phyloP scores from a whole-genome alignment of 2,113 vertebrate species.

The Cygnus buccinator region DNA sequence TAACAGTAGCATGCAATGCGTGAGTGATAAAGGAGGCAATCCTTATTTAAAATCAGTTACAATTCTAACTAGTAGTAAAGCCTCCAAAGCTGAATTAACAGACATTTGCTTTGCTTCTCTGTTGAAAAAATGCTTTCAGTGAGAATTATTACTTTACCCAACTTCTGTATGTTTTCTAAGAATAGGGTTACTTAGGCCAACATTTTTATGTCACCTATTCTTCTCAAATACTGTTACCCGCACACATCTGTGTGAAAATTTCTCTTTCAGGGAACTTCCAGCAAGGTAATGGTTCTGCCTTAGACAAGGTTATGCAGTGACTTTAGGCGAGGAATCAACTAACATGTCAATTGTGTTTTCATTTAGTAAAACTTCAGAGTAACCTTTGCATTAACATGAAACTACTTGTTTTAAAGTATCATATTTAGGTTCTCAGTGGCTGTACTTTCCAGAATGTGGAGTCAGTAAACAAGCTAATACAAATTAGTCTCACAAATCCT shows the following conservation, averaged over 20 bases:
- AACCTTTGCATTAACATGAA: constrained; percentile 27
- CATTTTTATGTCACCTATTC: constrained; percentile 5
- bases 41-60: constrained; percentile 29
- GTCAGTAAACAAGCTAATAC: constrained; percentile 7
- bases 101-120: constrained; percentile 5
- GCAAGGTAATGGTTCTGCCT: not conserved
- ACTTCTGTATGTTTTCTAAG: constrained; percentile 34
- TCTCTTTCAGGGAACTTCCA: not conserved
- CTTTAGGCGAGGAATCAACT: not conserved
- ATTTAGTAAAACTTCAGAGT: constrained; percentile 17
- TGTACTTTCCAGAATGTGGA: constrained; percentile 26
- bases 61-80: constrained; percentile 8
- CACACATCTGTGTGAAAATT: not conserved
- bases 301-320: not conserved
- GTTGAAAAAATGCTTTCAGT: not conserved
- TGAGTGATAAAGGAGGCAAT: constrained; percentile 29
- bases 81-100: constrained; percentile 16
- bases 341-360: not conserved
- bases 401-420: constrained; percentile 28
- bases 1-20: constrained; percentile 9
- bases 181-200: not conserved
- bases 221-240: not conserved
- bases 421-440: constrained; percentile 24
- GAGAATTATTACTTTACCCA: constrained; percentile 28
- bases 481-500: not conserved